Evolutionary conservation across 2,888 invertebrate species (phyloP), one percentile per base, ranked within the genome.

Genomic region (Erebia epiphron): DNA sequence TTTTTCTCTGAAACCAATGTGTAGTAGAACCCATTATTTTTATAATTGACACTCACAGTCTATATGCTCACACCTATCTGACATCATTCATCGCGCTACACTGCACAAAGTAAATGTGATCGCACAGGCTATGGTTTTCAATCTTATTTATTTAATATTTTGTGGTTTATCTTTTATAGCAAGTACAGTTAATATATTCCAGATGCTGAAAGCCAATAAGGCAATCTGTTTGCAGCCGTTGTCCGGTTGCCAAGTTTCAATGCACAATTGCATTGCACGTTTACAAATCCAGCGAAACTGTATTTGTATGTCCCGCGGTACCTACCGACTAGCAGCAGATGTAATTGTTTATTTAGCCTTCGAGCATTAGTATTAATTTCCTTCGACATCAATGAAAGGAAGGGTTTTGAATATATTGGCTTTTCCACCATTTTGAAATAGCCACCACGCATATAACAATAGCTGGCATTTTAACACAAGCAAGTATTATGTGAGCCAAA

Each of bases 271-370:
- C 69, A 64, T 64, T 58, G 64, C 73, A 68, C 73, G 73, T 74
- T 74, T 70, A 72, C 73, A 74, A 74, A 74, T 74, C 72, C 70
- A 69, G 49, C 50, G 70, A 72, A 70, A 72, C 73, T 69, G 71
- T 68, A 56, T 68, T 62, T 71, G 69, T 69, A 67, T 67, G 50
- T 63, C 54, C 60, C 35, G 71, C 69, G 71, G 67, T 73, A 70
- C 72, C 69, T 35, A 56, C 72, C 57, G 66, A 65, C 69, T 61
- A 65, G 71, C 67, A 69, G 69, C 73, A 71, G 71, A 71, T 73
- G 71, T 64, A 71, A 69, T 73, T 69, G 73, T 71, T 67, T 73
- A 73, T 60, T 71, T 73, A 67, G 71, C 71, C 58, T 52, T 67
- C 61, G 68, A 73, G 73, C 54, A 73, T 73, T 43, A 41, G 11